Evolutionary conservation across 2,888 invertebrate species (phyloP).

Genomic region (Amiota minor): DNA sequence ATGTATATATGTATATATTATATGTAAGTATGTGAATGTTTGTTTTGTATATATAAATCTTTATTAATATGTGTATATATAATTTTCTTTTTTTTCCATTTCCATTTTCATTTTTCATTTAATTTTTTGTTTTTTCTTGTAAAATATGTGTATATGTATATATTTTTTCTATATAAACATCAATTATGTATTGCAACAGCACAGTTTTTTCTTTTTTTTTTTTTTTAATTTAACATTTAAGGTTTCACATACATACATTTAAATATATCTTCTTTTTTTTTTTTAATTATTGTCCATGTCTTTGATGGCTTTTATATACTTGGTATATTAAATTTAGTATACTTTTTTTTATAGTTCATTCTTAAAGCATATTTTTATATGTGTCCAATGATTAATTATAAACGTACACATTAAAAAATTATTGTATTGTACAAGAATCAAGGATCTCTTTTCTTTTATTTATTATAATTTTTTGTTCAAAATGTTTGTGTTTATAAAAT

Average conservation of each 20-base stretch:
- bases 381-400: too few relatives aligned
- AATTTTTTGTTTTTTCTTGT: neutral
- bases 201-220: slow-evolving; percentile 18
- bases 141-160: neutral
- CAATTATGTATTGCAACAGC: slow-evolving; percentile 32
- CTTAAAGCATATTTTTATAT: slow-evolving; percentile 35
- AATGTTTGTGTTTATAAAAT: slow-evolving; percentile 58
- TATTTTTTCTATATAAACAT: slow-evolving; percentile 21
- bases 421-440: too few relatives aligned
- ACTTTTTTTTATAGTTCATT: slow-evolving; percentile 29
- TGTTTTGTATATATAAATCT: too few relatives aligned
- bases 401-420: too few relatives aligned
- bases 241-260: slow-evolving; percentile 12
- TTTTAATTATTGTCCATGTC: slow-evolving; percentile 6
- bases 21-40: too few relatives aligned
- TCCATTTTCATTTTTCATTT: too few relatives aligned
- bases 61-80: too few relatives aligned
- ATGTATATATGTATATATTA: too few relatives aligned
- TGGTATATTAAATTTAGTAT: neutral
- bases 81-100: too few relatives aligned
- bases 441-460: too few relatives aligned
- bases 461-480: slow-evolving; percentile 35
- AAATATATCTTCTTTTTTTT: neutral
- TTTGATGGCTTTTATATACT: neutral
- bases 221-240: slow-evolving; percentile 1